Base-by-base conservation (phyloP, 2,113 vertebrate genomes). In the Rattus rattus region DNA sequence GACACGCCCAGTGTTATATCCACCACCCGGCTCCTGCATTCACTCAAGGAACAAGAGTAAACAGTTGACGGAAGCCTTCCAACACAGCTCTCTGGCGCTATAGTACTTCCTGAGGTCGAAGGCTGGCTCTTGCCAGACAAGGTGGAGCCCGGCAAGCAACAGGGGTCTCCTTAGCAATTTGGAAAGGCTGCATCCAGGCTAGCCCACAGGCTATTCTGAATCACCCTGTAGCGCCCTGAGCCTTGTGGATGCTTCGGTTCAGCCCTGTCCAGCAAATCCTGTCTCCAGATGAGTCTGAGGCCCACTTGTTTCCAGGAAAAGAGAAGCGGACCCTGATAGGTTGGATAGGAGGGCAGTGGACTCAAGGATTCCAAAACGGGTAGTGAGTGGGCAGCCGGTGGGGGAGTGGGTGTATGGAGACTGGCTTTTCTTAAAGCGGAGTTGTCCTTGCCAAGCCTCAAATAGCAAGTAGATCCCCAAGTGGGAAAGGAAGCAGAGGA, bases 101-200 rank as follows among this genome's bases (percentile, higher is more conserved):
- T 89, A 94, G 95, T 95, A 49, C 69, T 95, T 93, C 97, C 98
- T 97, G 97, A 96, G 93, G 72, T 89, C 92, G 92, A 81, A 93
- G 84, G 72, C 3, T 92, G 70, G 65, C 95, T 97, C 73, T 96
- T 96, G 97, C 69, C 87, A 96, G 94, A 89, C 94, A 94, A 43
- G 95, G 69, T 9, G 72, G 94, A 97, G 91, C 36, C 77, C 52
- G 90, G 39, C 5, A 84, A 73, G 95, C 63, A 96, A 94, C 43
- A 92, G 79, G 61, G 47, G 33, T 72, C 59, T 94, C 93, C 43
- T 73, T 94, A 94, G 85, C 24, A 54, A 43, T 94, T 76, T 94
- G 87, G 52, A 72, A 76, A 56, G 67, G 85, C 72, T 76, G n/a
- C 54, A 49, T 6, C 88, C 69, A 90, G 2, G 24, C 69, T 67